Conservation (phyloP, 35 echinoderm and acorn worm species). For the Holothuria glaberrima region DNA sequence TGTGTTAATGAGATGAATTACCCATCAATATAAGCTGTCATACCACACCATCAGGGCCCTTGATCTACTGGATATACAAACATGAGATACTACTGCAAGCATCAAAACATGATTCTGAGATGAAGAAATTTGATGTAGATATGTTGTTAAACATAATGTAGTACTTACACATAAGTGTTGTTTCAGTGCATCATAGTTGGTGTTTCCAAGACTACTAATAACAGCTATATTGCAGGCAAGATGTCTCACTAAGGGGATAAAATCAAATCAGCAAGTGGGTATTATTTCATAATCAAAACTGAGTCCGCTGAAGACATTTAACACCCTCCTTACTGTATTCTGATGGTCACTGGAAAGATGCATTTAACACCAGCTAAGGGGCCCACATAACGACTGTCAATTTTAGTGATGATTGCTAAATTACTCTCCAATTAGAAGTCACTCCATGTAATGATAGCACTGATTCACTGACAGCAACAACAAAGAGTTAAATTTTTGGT, state of each 20-base stretch:
- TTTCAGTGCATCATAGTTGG: constrained; percentile 31
- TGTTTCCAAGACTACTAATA: constrained; percentile 30
- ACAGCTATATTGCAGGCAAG: constrained; percentile 46
- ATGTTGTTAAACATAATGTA: not conserved
- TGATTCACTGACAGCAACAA: too few species aligned
- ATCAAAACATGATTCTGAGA: too few species aligned
- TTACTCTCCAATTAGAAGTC: not conserved
- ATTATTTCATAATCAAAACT: not conserved
- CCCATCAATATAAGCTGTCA: too few species aligned
- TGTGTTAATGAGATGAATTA: too few species aligned
- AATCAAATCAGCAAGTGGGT: not conserved
- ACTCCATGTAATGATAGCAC: too few species aligned
- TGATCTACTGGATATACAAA: too few species aligned
- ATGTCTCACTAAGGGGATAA: constrained; percentile 30
- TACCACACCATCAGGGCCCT: too few species aligned
- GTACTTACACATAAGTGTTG: constrained; percentile 32
- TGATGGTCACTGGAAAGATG: not conserved
- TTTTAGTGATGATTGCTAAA: not conserved
- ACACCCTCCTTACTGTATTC: not conserved
- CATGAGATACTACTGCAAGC: too few species aligned
- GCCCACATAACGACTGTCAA: too few species aligned
- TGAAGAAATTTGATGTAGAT: not conserved
- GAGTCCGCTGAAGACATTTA: not conserved
- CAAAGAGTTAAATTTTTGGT: too few species aligned
- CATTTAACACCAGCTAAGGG: not conserved